A percentile compares a stretch with the other conserved stretches of the same genome.
phyloP scores from a whole-genome alignment of 2,888 invertebrate genomes.

The Drosophila pullipes region DNA sequence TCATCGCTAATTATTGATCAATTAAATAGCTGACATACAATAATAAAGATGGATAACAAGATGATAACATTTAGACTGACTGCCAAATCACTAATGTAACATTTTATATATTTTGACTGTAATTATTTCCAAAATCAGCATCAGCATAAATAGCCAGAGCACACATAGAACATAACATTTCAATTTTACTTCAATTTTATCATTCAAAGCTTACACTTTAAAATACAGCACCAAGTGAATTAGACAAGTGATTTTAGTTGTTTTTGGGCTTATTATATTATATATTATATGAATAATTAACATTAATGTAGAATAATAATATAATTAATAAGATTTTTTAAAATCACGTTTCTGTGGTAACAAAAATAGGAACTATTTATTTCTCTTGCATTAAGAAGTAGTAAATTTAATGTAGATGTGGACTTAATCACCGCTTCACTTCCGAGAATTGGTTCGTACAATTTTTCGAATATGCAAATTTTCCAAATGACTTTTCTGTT shows the following conservation, averaged over 20 bases:
- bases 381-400: neutral
- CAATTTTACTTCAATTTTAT: no score
- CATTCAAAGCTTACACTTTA: neutral
- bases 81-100: no score
- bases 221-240: neutral
- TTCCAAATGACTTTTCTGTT: neutral
- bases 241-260: neutral
- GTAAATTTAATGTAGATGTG: neutral
- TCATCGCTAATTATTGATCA: neutral
- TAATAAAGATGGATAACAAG: neutral
- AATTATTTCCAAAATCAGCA: neutral
- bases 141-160: neutral
- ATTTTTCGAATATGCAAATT: neutral
- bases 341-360: neutral
- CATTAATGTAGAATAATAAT: neutral
- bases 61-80: no score
- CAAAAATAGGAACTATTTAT: neutral
- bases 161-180: no score
- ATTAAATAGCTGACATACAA: neutral
- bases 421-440: neutral
- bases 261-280: neutral
- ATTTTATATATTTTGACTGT: neutral
- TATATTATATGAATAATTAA: no score
- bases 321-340: neutral
- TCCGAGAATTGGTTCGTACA: neutral